Evolutionary conservation across 1,140 invertebrate genomes (phyloP).

Genomic region (Pseudachorutes palmiensis): DNA sequence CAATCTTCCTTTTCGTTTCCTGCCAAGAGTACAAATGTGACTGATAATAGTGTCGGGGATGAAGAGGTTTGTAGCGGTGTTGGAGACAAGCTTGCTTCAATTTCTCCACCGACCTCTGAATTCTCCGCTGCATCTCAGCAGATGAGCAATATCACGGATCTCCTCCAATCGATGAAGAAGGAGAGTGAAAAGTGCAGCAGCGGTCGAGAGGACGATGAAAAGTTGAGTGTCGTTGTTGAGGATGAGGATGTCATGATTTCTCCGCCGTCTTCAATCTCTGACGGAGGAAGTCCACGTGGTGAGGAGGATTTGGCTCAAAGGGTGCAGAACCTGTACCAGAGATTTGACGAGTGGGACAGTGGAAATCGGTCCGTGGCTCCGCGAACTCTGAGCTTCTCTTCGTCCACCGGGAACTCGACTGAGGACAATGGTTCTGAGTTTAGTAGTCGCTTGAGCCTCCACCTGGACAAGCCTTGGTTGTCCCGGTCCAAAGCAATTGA

Average conservation of each 20-base stretch:
- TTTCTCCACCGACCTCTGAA: too few relatives aligned
- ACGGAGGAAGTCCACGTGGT: constrained; percentile 40
- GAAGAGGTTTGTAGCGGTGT: neutral
- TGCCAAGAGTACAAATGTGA: constrained; percentile 31
- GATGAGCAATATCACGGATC: too few relatives aligned
- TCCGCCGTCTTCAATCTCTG: constrained; percentile 42
- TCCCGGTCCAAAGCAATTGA: constrained; percentile 61
- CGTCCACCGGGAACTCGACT: neutral
- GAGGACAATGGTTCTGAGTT: neutral
- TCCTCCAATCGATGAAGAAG: too few relatives aligned
- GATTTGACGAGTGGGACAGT: constrained; percentile 76
- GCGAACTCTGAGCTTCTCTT: constrained; percentile 1
- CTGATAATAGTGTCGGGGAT: neutral
- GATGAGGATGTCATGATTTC: constrained; percentile 1
- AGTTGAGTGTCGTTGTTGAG: neutral
- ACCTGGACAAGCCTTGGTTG: constrained; percentile 45
- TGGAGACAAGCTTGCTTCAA: too few relatives aligned
- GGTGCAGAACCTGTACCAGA: constrained; percentile 79
- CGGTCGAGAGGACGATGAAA: neutral
- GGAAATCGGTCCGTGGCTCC: constrained; percentile 49
- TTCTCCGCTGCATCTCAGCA: too few relatives aligned
- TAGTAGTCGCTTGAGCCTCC: neutral
- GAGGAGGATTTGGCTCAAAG: constrained; percentile 65
- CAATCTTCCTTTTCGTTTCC: constrained; percentile 20
- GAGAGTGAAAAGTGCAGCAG: neutral